phyloP scores from a whole-genome alignment of 2,888 invertebrate genomes.

The Acanthococcus lagerstroemiae region DNA sequence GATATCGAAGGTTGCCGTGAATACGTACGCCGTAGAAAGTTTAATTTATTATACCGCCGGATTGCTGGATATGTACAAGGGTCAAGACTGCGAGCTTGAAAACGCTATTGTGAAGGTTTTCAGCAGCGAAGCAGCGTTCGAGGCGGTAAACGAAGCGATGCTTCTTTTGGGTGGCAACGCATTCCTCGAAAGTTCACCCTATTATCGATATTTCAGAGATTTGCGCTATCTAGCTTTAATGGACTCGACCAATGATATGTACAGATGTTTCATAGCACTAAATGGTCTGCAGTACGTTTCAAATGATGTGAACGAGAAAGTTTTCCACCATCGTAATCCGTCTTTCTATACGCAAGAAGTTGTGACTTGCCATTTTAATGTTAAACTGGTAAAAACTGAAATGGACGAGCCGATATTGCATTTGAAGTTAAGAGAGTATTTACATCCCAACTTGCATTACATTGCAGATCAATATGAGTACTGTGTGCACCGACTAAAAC shows the following conservation, averaged over 20 bases:
- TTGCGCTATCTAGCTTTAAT: conserved; percentile 42
- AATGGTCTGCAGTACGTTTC: conserved; percentile 25
- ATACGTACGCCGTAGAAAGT: conserved; percentile 74
- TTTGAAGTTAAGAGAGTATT: conserved; percentile 51
- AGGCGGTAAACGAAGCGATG: conserved; percentile 43
- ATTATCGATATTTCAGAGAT: conserved; percentile 49
- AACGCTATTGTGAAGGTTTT: conserved; percentile 64
- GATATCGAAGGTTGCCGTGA: conserved; percentile 44
- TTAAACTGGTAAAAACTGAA: not conserved
- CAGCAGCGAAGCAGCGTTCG: conserved; percentile 19
- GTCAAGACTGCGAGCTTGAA: conserved; percentile 71
- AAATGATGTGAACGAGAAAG: not conserved
- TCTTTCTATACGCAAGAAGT: conserved; percentile 55
- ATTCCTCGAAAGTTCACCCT: conserved; percentile 47
- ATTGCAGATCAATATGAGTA: conserved; percentile 57
- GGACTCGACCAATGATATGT: conserved; percentile 22
- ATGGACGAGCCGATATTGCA: conserved; percentile 52
- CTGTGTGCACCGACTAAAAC: conserved; percentile 51
- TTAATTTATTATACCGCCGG: conserved; percentile 74
- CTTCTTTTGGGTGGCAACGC: conserved; percentile 50
- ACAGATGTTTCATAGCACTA: conserved; percentile 31
- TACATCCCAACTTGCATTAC: conserved; percentile 55
- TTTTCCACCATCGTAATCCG: conserved; percentile 52
- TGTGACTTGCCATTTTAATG: conserved; percentile 39
- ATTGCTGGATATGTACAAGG: conserved; percentile 59